Conservation (phyloP, 1,140 invertebrate genomes). For the Sinonovacula constricta region DNA sequence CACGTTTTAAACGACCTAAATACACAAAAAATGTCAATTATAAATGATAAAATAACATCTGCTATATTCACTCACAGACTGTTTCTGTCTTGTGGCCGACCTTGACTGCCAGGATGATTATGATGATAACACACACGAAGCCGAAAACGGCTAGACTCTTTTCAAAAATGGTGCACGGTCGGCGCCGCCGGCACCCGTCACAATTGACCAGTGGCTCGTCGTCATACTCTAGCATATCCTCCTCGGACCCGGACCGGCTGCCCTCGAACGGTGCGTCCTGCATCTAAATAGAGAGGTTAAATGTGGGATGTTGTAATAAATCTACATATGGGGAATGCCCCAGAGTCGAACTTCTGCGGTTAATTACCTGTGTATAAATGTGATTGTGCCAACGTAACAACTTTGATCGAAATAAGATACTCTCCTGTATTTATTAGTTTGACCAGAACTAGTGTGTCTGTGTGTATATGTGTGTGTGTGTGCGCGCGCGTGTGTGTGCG, state of each 20-base stretch:
- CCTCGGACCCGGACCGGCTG: slow-evolving; percentile 41
- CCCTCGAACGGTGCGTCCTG: slow-evolving; percentile 40
- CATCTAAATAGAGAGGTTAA: slow-evolving; percentile 28
- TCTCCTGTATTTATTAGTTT: no score
- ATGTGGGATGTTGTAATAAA: no score
- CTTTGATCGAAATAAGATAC: no score
- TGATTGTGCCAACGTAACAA: no score
- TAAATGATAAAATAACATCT: neutral
- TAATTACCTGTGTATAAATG: no score
- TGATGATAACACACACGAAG: slow-evolving; percentile 21
- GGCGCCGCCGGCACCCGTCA: slow-evolving; percentile 15
- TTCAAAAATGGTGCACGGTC: slow-evolving; percentile 22
- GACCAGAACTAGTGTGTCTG: no score
- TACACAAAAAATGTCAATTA: neutral
- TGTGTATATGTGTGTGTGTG: no score
- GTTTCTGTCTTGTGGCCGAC: slow-evolving; percentile 27
- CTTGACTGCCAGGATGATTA: slow-evolving; percentile 28
- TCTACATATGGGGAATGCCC: no score
- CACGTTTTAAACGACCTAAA: neutral
- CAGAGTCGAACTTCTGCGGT: no score
- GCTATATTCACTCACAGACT: no score
- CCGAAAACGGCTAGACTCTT: slow-evolving; percentile 20
- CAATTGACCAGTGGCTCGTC: slow-evolving; percentile 42
- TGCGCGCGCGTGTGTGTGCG: no score
- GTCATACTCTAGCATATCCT: slow-evolving; percentile 47